These are phyloP conservation scores for Caenorhabditis elegans DNA, from an alignment of 1,140 invertebrate species.

Conservation along the genomic window WBcel235 BX284605.5:10575001-10575500, in stretches of 20 bases:
- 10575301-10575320: slow-evolving; percentile 4
- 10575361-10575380: background rate
- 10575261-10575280: background rate
- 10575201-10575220: background rate
- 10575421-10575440: background rate
- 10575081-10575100: slow-evolving; percentile 23
- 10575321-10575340: background rate
- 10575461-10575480: background rate
- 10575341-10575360: background rate
- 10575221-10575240: too few relatives aligned
- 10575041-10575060: background rate
- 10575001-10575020: background rate
- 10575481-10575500: background rate
- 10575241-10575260: background rate
- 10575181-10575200: background rate
- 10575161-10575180: background rate
- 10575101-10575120: background rate
- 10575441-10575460: slow-evolving; percentile 4
- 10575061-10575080: slow-evolving; percentile 3
- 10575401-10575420: background rate
- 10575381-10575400: background rate
- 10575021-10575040: slow-evolving; percentile 6
- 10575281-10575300: background rate
- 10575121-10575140: background rate
- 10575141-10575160: background rate